phyloP scores from a whole-genome alignment of 2,888 invertebrate genomes.

The Drosophila birchii region DNA sequence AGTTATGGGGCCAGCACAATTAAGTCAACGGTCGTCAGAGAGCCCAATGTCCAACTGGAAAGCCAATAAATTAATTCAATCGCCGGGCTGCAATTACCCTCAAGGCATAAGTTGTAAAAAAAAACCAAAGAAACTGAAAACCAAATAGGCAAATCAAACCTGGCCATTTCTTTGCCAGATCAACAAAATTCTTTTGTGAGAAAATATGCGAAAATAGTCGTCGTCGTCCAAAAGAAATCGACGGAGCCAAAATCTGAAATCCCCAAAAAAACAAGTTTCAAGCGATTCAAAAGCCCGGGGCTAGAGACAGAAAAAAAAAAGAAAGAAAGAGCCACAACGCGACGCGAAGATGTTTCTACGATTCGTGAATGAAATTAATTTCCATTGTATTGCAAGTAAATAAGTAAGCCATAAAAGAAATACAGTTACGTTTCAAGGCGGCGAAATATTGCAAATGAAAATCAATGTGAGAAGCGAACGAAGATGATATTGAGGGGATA shows the following conservation, averaged over 20 bases:
- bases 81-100: slow-evolving; percentile 68
- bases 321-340: slow-evolving; percentile 2
- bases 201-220: slow-evolving; percentile 73
- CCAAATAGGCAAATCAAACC: slow-evolving; percentile 43
- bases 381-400: slow-evolving; percentile 68
- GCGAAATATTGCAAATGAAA: slow-evolving; percentile 41
- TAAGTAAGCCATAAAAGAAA: slow-evolving; percentile 55
- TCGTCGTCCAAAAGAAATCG: slow-evolving; percentile 66
- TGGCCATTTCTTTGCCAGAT: slow-evolving; percentile 35
- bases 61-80: slow-evolving; percentile 75
- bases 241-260: slow-evolving; percentile 28
- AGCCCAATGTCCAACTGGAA: slow-evolving; percentile 48
- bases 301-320: slow-evolving; percentile 4
- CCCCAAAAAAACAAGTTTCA: slow-evolving; percentile 58
- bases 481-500: slow-evolving; percentile 21
- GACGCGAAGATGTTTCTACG: slow-evolving; percentile 50
- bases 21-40: slow-evolving; percentile 66
- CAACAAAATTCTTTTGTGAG: slow-evolving; percentile 74
- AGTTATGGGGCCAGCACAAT: slow-evolving; percentile 67
- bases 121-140: slow-evolving; percentile 38
- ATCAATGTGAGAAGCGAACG: slow-evolving; percentile 31
- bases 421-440: slow-evolving; percentile 31
- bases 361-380: slow-evolving; percentile 77
- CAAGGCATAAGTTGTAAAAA: slow-evolving; percentile 39
- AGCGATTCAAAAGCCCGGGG: slow-evolving; percentile 34